Evolutionary conservation across 2,888 invertebrate species (phyloP).

Genomic region (Lasioglossum figueresi): DNA sequence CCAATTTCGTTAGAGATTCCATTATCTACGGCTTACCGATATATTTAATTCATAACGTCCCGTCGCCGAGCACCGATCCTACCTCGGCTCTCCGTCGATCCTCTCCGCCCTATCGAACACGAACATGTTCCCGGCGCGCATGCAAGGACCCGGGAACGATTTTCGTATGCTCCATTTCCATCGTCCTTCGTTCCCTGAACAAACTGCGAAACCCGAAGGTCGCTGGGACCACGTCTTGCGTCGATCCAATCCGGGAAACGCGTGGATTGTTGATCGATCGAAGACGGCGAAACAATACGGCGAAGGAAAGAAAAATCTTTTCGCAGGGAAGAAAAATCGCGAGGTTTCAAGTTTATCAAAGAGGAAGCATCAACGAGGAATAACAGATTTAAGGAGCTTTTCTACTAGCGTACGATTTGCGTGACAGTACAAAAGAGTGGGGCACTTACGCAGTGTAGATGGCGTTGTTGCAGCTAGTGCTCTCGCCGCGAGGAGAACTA

Average conservation of each 20-base stretch:
- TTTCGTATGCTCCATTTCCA: slow-evolving; percentile 6
- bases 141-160: not conserved
- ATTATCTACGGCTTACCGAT: slow-evolving; percentile 28
- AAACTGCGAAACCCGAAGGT: not conserved
- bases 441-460: not conserved
- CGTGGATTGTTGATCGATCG: not conserved
- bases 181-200: not conserved
- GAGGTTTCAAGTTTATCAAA: not conserved
- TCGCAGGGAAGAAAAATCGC: not conserved
- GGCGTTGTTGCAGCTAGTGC: not conserved
- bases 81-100: not conserved
- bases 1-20: slow-evolving; percentile 39
- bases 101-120: not conserved
- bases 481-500: not conserved
- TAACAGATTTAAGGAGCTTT: too few species aligned
- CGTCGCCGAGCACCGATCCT: not conserved
- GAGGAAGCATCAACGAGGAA: not conserved
- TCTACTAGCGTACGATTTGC: too few species aligned
- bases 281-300: too few species aligned
- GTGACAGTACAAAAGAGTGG: too few species aligned
- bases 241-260: not conserved
- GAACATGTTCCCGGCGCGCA: not conserved
- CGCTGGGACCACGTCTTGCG: not conserved
- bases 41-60: slow-evolving; percentile 19
- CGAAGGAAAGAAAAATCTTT: too few species aligned